A percentile compares a stretch with the other conserved stretches of the same genome.
These are phyloP conservation scores for Trichomycterus rosablanca DNA, from an alignment of 2,113 vertebrate species.

Conservation along the genomic window DNA sequence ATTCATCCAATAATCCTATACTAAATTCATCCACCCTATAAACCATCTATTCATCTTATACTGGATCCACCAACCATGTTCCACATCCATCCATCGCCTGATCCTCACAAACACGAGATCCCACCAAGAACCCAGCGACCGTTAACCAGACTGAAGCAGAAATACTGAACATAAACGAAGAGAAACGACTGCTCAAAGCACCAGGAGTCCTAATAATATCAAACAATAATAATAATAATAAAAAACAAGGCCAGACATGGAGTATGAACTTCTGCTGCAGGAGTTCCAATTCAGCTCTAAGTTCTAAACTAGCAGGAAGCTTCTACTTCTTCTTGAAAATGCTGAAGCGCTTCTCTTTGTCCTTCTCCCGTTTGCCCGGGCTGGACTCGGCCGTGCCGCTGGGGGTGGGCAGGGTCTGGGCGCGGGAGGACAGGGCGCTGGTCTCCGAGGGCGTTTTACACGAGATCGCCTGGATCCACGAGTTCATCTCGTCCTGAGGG, in stretches of 20 bases:
- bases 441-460: slow-evolving; percentile 75
- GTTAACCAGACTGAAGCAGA: slow-evolving; percentile 42
- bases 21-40: no score
- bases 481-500: slow-evolving; percentile 98
- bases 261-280: slow-evolving; percentile 83
- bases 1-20: no score
- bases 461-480: slow-evolving; percentile 92
- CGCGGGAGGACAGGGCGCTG: slow-evolving; percentile 88
- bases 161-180: slow-evolving; percentile 43
- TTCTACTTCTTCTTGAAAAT: slow-evolving; percentile 96
- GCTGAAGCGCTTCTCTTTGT: slow-evolving; percentile 94
- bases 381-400: slow-evolving; percentile 84
- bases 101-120: slow-evolving; percentile 57
- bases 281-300: slow-evolving; percentile 73
- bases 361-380: slow-evolving; percentile 84
- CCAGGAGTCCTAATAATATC: slow-evolving; percentile 71
- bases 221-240: slow-evolving; percentile 54
- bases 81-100: no score
- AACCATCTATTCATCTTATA: no score
- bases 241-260: slow-evolving; percentile 81
- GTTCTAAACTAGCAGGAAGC: slow-evolving; percentile 37
- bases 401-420: slow-evolving; percentile 86
- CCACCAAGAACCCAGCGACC: slow-evolving; percentile 1
- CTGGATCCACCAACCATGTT: no score
- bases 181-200: slow-evolving; percentile 73